Conservation (phyloP, 2,113 vertebrate genomes). For the Pithys albifrons region DNA sequence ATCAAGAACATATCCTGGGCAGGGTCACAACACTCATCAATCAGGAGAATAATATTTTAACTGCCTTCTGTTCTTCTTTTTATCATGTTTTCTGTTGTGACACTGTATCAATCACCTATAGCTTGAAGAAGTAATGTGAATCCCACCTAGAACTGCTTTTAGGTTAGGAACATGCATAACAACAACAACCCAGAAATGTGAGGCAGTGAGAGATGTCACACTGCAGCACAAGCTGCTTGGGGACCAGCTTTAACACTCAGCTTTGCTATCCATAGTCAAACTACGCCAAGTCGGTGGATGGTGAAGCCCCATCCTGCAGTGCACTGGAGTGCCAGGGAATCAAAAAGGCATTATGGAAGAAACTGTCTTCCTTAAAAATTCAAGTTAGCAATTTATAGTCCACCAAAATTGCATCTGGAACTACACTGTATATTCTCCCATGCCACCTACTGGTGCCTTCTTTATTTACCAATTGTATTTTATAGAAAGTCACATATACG, state of each 20-base stretch:
- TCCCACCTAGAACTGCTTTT: background rate
- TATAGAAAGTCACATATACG: background rate
- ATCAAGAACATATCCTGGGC: background rate
- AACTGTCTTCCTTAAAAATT: background rate
- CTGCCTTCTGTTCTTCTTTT: background rate
- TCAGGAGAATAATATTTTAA: background rate
- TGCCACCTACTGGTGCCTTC: slow-evolving; percentile 62
- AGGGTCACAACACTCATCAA: background rate
- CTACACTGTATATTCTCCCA: background rate
- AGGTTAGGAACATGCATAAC: accelerated
- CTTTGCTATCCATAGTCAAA: background rate
- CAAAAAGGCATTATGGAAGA: background rate
- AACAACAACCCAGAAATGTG: background rate
- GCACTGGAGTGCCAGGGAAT: background rate
- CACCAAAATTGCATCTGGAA: background rate
- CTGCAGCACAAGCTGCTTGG: background rate
- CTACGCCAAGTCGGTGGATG: background rate
- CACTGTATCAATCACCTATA: background rate
- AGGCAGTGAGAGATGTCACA: background rate
- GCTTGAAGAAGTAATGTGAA: background rate
- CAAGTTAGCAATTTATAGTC: background rate
- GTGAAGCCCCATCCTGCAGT: background rate
- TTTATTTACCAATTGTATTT: background rate
- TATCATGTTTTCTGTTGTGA: background rate
- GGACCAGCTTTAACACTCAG: background rate